A percentile compares a stretch with the other conserved stretches of the same genome.
These are phyloP conservation scores for Idris sp. DNA, from an alignment of 1,140 invertebrate genomes.

Conservation along the genomic window DNA sequence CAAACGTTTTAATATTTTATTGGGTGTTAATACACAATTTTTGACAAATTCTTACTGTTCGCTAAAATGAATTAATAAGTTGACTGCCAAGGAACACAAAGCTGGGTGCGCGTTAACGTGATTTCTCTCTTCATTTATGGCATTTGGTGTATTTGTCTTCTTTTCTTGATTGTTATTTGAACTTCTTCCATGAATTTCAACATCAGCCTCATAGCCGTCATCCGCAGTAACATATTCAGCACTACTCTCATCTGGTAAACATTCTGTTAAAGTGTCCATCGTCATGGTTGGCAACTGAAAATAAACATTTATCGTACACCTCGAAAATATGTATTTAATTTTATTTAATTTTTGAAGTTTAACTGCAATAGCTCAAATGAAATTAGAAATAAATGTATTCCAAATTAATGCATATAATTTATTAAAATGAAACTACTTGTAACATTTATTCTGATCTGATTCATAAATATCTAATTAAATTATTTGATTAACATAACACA, in stretches of 20 bases:
- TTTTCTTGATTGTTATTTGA: slow-evolving; percentile 55
- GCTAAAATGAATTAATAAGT: slow-evolving; percentile 81
- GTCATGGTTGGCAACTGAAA: slow-evolving; percentile 71
- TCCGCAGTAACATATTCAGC: slow-evolving; percentile 79
- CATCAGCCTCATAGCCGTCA: slow-evolving; percentile 82
- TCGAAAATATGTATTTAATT: background rate
- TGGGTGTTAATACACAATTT: too few relatives aligned
- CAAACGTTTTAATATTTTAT: too few relatives aligned
- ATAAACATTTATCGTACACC: too few relatives aligned
- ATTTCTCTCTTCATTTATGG: slow-evolving; percentile 66
- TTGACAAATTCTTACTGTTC: slow-evolving; percentile 80
- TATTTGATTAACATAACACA: slow-evolving; percentile 17
- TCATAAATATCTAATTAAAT: slow-evolving; percentile 4
- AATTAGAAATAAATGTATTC: background rate
- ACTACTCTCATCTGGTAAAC: slow-evolving; percentile 77
- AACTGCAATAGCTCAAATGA: background rate
- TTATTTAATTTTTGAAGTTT: background rate
- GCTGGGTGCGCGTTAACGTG: slow-evolving; percentile 79
- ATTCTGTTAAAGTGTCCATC: slow-evolving; percentile 77
- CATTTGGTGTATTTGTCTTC: slow-evolving; percentile 59
- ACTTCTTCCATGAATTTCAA: slow-evolving; percentile 74
- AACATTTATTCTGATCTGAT: background rate
- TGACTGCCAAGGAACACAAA: slow-evolving; percentile 80
- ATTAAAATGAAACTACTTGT: background rate
- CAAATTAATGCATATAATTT: background rate